Conservation (phyloP, 2,113 vertebrate species). For the Chionomys nivalis region DNA sequence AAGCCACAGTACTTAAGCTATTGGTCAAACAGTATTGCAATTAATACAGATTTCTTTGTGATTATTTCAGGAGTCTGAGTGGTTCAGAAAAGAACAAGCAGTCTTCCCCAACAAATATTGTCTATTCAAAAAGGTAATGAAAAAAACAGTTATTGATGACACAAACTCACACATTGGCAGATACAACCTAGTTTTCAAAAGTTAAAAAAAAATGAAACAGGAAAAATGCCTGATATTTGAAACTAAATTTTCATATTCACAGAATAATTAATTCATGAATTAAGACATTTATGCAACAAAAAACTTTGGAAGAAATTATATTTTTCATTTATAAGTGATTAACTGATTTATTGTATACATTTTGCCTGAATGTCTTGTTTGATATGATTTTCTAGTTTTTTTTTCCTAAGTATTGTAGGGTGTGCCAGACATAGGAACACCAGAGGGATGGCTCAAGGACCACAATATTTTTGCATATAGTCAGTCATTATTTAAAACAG, state of each 20-base stretch:
- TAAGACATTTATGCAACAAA: background rate
- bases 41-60: too few species aligned
- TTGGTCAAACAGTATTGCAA: too few species aligned
- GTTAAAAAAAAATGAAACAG: background rate
- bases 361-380: background rate
- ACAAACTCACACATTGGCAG: background rate
- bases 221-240: background rate
- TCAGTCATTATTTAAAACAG: background rate
- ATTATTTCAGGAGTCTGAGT: too few species aligned
- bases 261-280: background rate
- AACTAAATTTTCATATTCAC: background rate
- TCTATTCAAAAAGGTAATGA: slow-evolving; percentile 31
- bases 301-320: background rate
- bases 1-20: too few species aligned
- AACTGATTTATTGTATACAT: background rate
- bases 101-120: background rate
- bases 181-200: background rate
- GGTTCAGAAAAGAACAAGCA: background rate
- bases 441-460: background rate
- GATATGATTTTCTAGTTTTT: background rate
- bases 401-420: background rate
- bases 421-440: background rate
- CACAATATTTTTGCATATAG: background rate
- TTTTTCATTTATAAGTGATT: background rate
- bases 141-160: background rate